A percentile compares a stretch with the other conserved stretches of the same genome.
These are phyloP conservation scores for Lates japonicus DNA, from an alignment of 2,797 vertebrate species.

Conservation along the genomic window DNA sequence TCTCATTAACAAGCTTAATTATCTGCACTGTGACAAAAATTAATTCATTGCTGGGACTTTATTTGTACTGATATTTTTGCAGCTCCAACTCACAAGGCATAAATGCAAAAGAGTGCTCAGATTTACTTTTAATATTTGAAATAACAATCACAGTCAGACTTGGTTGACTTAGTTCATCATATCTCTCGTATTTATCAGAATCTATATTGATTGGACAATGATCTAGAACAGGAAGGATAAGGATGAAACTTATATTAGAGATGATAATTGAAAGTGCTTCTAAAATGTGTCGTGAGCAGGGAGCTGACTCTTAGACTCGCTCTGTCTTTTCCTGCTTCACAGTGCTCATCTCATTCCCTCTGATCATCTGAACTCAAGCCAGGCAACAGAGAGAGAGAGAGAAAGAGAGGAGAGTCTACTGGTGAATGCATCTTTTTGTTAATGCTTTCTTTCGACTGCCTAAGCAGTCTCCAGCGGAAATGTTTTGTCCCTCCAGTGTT, in stretches of 20 bases:
- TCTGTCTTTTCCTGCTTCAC: constrained; percentile 21
- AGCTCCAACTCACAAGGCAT: too few species aligned
- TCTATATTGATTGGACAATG: not conserved
- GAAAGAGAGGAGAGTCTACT: too few species aligned
- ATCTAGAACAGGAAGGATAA: not conserved
- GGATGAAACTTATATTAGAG: not conserved
- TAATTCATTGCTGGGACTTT: not conserved
- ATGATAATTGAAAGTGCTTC: constrained; percentile 8
- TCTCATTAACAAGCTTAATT: not conserved
- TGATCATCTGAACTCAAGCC: not conserved
- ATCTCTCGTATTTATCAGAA: not conserved
- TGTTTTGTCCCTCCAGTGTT: not conserved
- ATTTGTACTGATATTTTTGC: not conserved
- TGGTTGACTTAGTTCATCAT: not conserved
- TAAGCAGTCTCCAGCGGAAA: not conserved
- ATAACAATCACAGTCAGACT: not conserved
- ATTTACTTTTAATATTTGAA: not conserved
- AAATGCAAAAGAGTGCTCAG: not conserved
- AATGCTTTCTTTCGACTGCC: not conserved
- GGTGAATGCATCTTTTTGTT: not conserved
- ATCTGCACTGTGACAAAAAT: not conserved
- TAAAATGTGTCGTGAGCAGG: constrained; percentile 8
- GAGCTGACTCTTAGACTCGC: constrained; percentile 2
- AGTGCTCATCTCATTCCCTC: constrained; percentile 13
- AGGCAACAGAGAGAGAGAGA: not conserved